Percentiles rank a stretch among this genome's conserved stretches.
phyloP scores from a whole-genome alignment of 2,888 invertebrate species.

The Ormyrus thymus region DNA sequence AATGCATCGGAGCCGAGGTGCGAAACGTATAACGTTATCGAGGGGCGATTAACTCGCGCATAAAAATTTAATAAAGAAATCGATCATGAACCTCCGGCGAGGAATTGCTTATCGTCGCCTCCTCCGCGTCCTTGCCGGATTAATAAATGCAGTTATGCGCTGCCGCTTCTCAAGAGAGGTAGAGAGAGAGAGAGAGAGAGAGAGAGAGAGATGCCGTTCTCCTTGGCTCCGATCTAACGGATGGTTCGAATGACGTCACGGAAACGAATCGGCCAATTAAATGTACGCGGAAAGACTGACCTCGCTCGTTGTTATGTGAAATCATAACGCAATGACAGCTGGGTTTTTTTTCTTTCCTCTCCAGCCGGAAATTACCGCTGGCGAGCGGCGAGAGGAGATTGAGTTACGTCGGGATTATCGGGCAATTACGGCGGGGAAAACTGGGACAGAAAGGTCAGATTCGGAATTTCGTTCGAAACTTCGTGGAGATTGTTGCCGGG shows the following conservation, averaged over 20 bases:
- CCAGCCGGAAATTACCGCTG: no score
- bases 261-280: slow-evolving; percentile 41
- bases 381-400: no score
- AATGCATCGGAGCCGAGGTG: no score
- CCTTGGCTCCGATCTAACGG: slow-evolving; percentile 64
- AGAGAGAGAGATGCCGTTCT: slow-evolving; percentile 64
- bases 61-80: slow-evolving; percentile 29
- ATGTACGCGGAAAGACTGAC: background rate
- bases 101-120: background rate
- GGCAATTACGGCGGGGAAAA: no score
- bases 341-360: background rate
- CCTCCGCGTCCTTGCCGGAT: slow-evolving; percentile 59
- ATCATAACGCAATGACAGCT: background rate
- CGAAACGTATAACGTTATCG: no score
- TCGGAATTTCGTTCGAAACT: no score
- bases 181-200: no score
- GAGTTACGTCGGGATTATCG: no score
- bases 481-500: no score
- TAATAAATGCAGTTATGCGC: slow-evolving; percentile 61
- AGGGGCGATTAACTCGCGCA: background rate
- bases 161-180: background rate
- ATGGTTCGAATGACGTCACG: slow-evolving; percentile 60
- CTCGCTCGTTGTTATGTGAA: background rate
- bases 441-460: no score
- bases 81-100: slow-evolving; percentile 5